Evolutionary conservation across 2,113 vertebrate genomes (phyloP).

Genomic region (Strix aluco): DNA sequence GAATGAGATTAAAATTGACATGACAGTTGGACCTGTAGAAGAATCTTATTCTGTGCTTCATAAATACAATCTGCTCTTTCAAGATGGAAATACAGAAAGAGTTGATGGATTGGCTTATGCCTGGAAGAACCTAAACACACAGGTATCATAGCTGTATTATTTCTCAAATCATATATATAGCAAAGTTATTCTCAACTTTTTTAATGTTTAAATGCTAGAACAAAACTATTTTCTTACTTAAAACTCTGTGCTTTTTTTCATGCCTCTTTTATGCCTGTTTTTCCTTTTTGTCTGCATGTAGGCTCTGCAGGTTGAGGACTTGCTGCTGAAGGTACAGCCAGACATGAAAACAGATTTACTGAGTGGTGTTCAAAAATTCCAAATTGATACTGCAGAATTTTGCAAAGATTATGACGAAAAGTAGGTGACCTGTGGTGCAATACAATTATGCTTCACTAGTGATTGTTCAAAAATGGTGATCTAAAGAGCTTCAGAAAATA

Average conservation of each 20-base stretch:
- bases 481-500: neutral
- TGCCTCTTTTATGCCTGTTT: neutral
- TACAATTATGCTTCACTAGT: neutral
- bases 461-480: neutral
- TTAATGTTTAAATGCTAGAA: neutral
- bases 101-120: slow-evolving; percentile 81
- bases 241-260: neutral
- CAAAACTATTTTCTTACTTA: neutral
- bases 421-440: slow-evolving; percentile 55
- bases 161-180: neutral
- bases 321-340: slow-evolving; percentile 77
- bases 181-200: neutral
- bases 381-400: slow-evolving; percentile 68
- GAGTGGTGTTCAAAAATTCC: slow-evolving; percentile 71
- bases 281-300: slow-evolving; percentile 34
- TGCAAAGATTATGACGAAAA: slow-evolving; percentile 74
- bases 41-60: slow-evolving; percentile 81
- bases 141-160: slow-evolving; percentile 61
- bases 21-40: slow-evolving; percentile 78
- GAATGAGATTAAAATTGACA: slow-evolving; percentile 77
- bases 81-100: slow-evolving; percentile 77
- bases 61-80: slow-evolving; percentile 76
- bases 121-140: slow-evolving; percentile 79
- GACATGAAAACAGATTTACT: slow-evolving; percentile 82
- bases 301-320: slow-evolving; percentile 78